phyloP scores from a whole-genome alignment of 2,113 vertebrate species.

The Triplophysa dalaica region DNA sequence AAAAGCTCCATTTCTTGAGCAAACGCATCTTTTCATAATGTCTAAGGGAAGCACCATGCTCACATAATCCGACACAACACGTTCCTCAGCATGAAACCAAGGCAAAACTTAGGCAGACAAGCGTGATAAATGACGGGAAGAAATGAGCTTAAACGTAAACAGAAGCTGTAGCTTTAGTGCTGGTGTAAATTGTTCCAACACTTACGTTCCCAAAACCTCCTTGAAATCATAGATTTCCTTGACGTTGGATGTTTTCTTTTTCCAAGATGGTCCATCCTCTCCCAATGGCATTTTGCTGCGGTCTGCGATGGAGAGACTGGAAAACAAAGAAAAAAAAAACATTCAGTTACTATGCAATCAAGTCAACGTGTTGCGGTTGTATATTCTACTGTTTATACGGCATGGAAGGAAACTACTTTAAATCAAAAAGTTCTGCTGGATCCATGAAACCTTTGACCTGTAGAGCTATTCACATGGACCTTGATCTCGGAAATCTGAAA shows the following conservation, averaged over 20 bases:
- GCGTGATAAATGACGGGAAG: conserved; percentile 1
- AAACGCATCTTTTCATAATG: background rate
- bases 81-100: background rate
- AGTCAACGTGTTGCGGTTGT: background rate
- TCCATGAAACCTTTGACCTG: background rate
- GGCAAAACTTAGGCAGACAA: background rate
- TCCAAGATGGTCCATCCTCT: conserved; percentile 77
- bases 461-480: background rate
- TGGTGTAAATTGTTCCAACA: conserved; percentile 47
- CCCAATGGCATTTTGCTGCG: conserved; percentile 77
- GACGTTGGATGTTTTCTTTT: conserved; percentile 76
- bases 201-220: conserved; percentile 79
- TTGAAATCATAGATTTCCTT: conserved; percentile 81
- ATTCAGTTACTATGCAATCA: conserved; percentile 4
- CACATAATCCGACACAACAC: background rate
- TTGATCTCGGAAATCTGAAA: background rate
- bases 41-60: background rate
- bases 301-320: conserved; percentile 67
- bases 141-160: background rate
- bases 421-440: background rate
- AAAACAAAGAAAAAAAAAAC: conserved; percentile 37
- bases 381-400: background rate
- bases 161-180: background rate
- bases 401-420: background rate
- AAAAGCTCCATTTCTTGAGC: background rate